phyloP scores from a whole-genome alignment of 2,113 vertebrate species.

The Coturnix japonica region DNA sequence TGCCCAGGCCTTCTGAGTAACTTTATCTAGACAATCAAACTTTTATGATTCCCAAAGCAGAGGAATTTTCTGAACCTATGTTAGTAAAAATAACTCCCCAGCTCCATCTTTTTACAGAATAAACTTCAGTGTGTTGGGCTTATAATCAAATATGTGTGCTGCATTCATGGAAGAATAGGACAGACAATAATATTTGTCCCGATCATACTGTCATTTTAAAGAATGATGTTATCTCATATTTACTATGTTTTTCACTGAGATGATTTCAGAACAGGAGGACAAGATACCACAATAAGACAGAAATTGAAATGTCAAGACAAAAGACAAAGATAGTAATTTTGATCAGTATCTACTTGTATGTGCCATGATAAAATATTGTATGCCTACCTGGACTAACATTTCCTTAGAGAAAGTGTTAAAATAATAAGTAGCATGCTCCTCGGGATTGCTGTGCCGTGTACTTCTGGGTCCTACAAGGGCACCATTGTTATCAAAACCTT shows the following conservation, averaged over 20 bases:
- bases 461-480: conserved; percentile 91
- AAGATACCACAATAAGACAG: background rate
- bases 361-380: background rate
- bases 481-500: conserved; percentile 99
- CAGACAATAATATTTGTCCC: background rate
- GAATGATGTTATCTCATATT: background rate
- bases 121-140: background rate
- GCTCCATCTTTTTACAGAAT: background rate
- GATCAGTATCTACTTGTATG: background rate
- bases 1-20: background rate
- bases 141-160: background rate
- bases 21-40: background rate
- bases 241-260: background rate
- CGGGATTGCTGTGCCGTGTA: conserved; percentile 93
- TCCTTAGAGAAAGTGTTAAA: conserved; percentile 98
- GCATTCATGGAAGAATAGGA: background rate
- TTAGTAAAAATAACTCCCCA: background rate
- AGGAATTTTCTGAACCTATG: background rate
- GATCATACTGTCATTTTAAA: background rate
- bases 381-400: conserved; percentile 92
- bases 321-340: background rate
- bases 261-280: background rate
- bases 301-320: background rate
- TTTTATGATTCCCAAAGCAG: background rate
- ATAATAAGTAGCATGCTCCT: conserved; percentile 94